These are phyloP conservation scores for Melierax canorus DNA, from an alignment of 2,113 vertebrate species.

Conservation along the genomic window DNA sequence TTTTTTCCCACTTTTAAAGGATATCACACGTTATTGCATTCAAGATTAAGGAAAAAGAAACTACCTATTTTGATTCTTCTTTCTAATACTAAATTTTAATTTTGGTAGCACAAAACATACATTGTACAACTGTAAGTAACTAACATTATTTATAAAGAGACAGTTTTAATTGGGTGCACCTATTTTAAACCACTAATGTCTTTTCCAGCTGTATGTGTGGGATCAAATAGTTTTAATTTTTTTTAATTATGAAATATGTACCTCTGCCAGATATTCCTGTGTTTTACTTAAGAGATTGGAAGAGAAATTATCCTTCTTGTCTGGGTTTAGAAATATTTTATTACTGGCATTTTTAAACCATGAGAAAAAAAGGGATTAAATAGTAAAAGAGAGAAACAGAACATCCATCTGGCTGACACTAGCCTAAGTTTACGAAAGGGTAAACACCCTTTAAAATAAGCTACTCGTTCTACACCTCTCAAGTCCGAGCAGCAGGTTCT, in stretches of 20 bases:
- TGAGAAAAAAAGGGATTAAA: not conserved
- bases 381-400: not conserved
- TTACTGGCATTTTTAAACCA: not conserved
- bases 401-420: not conserved
- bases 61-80: not conserved
- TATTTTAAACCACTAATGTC: not conserved
- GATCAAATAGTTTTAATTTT: not conserved
- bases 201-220: not conserved
- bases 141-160: not conserved
- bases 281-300: not conserved
- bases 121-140: not conserved
- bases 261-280: not conserved
- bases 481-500: not conserved
- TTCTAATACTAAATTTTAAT: not conserved
- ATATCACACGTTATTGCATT: not conserved
- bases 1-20: not conserved
- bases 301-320: not conserved
- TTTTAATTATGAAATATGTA: not conserved
- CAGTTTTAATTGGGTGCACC: not conserved
- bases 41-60: not conserved
- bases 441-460: conserved; percentile 4
- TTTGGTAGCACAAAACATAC: not conserved
- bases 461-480: not conserved
- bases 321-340: not conserved
- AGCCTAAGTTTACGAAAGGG: not conserved